Evolutionary conservation across 2,113 vertebrate species (phyloP).

Genomic region (Rostratula benghalensis): DNA sequence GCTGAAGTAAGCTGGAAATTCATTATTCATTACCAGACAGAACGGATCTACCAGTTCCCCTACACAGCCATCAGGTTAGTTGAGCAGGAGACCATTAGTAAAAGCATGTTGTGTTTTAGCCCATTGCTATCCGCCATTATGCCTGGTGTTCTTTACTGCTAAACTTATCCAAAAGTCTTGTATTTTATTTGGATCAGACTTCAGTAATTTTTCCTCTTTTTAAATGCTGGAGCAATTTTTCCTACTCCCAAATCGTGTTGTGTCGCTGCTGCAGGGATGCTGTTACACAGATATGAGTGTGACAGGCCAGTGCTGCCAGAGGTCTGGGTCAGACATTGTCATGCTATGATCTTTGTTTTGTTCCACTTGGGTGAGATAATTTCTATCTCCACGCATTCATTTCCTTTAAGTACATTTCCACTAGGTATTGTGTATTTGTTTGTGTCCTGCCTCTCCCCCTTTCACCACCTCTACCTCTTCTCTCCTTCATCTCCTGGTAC

Average conservation of each 20-base stretch:
- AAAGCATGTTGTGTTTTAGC: neutral
- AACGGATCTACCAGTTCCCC: neutral
- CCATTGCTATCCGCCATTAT: neutral
- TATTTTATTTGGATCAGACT: neutral
- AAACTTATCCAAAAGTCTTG: neutral
- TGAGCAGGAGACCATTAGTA: neutral
- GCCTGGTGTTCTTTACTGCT: neutral
- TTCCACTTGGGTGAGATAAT: constrained; percentile 3
- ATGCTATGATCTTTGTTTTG: neutral
- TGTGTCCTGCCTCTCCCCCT: neutral
- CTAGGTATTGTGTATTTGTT: neutral
- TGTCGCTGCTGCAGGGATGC: neutral
- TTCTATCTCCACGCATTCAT: constrained; percentile 6
- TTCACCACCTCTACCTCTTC: neutral
- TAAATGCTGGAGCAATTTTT: neutral
- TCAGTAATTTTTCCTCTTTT: neutral
- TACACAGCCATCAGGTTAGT: neutral
- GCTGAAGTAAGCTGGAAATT: no score
- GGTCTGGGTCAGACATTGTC: neutral
- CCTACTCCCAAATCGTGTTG: neutral
- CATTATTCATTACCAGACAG: neutral
- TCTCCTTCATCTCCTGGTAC: neutral
- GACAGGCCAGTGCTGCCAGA: neutral
- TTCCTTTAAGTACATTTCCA: constrained; percentile 37
- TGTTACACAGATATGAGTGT: neutral